Conservation (phyloP, 2,888 invertebrate species). For the Drosophila buzzatii region DNA sequence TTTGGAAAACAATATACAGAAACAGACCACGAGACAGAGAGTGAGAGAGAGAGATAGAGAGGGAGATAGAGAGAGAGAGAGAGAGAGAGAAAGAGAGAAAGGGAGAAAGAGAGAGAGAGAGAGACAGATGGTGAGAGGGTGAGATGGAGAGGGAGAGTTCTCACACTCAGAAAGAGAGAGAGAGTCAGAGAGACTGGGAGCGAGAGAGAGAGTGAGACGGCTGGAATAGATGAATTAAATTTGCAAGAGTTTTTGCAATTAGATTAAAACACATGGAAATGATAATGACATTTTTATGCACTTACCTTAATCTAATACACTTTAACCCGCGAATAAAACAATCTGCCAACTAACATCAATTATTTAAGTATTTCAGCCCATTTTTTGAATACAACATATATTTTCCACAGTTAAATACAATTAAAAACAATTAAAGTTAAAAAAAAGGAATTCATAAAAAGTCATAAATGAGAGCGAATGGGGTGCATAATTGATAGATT, state of each 20-base stretch:
- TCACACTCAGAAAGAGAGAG: slow-evolving; percentile 17
- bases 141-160: slow-evolving; percentile 16
- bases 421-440: slow-evolving; percentile 12
- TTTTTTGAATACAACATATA: slow-evolving; percentile 52
- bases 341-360: slow-evolving; percentile 61
- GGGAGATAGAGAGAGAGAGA: slow-evolving; percentile 20
- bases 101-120: slow-evolving; percentile 17
- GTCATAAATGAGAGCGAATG: slow-evolving; percentile 58
- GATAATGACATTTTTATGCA: slow-evolving; percentile 51
- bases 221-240: slow-evolving; percentile 46
- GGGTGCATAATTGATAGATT: slow-evolving; percentile 63
- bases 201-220: slow-evolving; percentile 13
- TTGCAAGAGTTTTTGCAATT: slow-evolving; percentile 60
- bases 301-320: slow-evolving; percentile 70
- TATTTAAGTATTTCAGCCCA: slow-evolving; percentile 51
- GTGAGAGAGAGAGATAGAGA: slow-evolving; percentile 6
- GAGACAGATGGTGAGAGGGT: slow-evolving; percentile 13
- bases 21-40: neutral
- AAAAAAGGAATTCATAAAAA: slow-evolving; percentile 22
- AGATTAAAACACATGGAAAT: slow-evolving; percentile 58
- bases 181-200: slow-evolving; percentile 18
- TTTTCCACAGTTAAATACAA: slow-evolving; percentile 22
- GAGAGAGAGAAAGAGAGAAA: slow-evolving; percentile 1
- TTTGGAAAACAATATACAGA: slow-evolving; percentile 5
- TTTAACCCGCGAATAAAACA: slow-evolving; percentile 59